These are phyloP conservation scores for Tromatobia lineatoria DNA, from an alignment of 2,888 invertebrate genomes.

Conservation along the genomic window DNA sequence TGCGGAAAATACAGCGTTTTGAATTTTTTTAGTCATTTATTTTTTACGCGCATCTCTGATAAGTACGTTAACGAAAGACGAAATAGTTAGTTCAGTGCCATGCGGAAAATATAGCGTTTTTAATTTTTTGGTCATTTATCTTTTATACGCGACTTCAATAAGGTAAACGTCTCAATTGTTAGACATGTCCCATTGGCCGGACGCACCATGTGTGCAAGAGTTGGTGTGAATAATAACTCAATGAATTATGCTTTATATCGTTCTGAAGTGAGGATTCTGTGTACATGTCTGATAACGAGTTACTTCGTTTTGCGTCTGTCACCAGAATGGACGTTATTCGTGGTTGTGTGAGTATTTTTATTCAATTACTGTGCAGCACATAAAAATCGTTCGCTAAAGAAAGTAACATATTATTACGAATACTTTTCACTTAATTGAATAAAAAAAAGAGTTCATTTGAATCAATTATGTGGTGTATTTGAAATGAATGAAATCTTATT, in stretches of 20 bases:
- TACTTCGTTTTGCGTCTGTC: constrained; percentile 40
- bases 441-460: too few species aligned
- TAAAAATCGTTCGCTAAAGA: neutral
- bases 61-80: too few species aligned
- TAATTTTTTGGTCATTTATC: neutral
- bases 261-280: neutral
- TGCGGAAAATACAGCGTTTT: neutral
- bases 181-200: too few species aligned
- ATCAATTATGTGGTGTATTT: too few species aligned
- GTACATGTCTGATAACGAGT: constrained; percentile 39
- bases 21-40: too few species aligned
- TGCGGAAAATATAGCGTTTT: neutral
- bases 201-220: too few species aligned
- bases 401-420: neutral
- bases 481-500: too few species aligned
- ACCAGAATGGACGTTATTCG: constrained; percentile 80
- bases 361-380: neutral
- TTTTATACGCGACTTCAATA: too few species aligned
- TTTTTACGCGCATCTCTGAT: too few species aligned
- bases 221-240: neutral
- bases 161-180: too few species aligned
- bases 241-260: neutral
- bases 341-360: constrained; percentile 80
- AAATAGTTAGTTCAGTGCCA: neutral
- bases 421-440: neutral